phyloP scores from a whole-genome alignment of 2,113 vertebrate species.

The Plecotus auritus region DNA sequence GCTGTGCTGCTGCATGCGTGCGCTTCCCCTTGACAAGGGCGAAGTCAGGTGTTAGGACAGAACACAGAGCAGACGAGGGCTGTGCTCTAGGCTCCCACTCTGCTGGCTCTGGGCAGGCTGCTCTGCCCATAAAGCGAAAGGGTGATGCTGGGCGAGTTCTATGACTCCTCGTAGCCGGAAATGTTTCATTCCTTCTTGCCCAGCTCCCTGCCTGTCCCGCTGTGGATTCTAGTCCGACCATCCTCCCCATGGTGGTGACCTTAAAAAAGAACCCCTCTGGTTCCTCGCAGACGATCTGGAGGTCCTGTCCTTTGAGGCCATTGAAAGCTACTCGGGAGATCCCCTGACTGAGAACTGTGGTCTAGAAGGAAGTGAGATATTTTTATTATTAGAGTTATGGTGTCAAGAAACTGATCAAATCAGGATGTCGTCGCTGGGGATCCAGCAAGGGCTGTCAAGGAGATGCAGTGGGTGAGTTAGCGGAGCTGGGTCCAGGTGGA shows the following conservation, averaged over 20 bases:
- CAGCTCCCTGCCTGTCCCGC: neutral
- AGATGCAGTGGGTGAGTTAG: rapidly evolving
- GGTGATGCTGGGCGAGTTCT: neutral
- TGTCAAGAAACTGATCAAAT: rapidly evolving
- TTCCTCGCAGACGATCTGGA: neutral
- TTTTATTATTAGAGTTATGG: neutral
- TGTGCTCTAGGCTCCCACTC: neutral
- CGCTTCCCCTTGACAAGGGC: neutral
- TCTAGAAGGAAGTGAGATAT: neutral
- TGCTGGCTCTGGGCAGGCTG: neutral
- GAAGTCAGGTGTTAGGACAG: neutral
- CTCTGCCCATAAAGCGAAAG: neutral
- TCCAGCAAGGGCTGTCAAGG: rapidly evolving
- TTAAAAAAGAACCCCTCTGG: neutral
- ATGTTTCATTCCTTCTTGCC: neutral
- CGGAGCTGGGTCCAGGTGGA: rapidly evolving
- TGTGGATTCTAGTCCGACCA: neutral
- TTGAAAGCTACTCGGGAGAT: no score
- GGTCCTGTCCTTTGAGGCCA: rapidly evolving
- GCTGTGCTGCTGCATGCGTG: neutral
- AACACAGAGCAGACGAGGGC: neutral
- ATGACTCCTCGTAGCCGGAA: neutral
- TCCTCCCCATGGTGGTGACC: neutral
- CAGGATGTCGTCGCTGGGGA: rapidly evolving
- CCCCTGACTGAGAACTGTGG: no score